Evolutionary conservation across 2,797 vertebrate species (phyloP), one percentile per base, ranked within the genome.

Genomic region (Hippocampus kuda): DNA sequence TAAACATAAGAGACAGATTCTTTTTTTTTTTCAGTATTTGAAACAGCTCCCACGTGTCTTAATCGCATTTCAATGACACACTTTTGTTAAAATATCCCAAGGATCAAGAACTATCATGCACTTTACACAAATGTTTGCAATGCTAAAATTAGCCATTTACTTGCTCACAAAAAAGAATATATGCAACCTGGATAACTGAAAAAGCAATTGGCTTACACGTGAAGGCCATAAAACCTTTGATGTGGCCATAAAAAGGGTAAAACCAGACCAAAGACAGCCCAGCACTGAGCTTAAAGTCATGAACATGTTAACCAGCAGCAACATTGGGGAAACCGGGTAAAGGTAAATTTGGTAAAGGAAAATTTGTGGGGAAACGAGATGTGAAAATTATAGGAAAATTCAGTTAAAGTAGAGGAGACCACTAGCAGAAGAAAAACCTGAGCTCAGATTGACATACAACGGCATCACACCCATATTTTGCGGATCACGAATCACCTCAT

Each of bases 351-450:
- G 12, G 20, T 62, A 22, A 66, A 59, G 20, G 48, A 41, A 15
- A 30, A 13, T 68, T 22, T 41, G 11, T 26, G 53, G 46, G 22
- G 53, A 51, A 57, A 18, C 34, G 48, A 53, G 12, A 38, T 54
- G 13, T 66, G 64, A 24, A 15, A 2, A 24, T 13, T 27, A 4
- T 15, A 2, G 18, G 30, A 26, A 30, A 66, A 53, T 49, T 27
- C 30, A 20, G 26, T 30, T 60, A 73, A 34, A 13, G 71, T 49
- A 49, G 48, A 7, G 53, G 13, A 57, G 42, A 65, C 46, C 30
- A n/a, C 49, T 15, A 68, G 24, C 49, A 38, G n/a, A 72, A 65
- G 64, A 75, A 68, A 54, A 76, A 41, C 53, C 20, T 57, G 42
- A 27, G 63, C 61, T 51, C 67, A 67, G 27, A 69, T 15, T 67